Conservation (phyloP, 1,140 invertebrate species). For the Archivesica marissinica region DNA sequence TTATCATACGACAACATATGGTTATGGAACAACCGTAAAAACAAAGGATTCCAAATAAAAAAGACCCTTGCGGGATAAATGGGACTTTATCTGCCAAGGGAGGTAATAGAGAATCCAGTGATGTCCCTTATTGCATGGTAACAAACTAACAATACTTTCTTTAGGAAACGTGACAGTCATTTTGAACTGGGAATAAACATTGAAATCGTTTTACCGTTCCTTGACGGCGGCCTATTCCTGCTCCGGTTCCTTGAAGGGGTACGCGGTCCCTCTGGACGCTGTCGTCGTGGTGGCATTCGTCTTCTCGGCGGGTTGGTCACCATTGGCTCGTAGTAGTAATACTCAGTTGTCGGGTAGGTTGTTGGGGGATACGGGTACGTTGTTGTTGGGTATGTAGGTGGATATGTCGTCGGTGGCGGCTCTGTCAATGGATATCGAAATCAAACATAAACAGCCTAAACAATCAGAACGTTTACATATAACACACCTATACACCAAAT, state of each 20-base stretch:
- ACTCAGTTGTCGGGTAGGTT: constrained; percentile 7
- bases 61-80: no score
- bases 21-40: no score
- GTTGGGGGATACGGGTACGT: background rate
- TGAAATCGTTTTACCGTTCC: background rate
- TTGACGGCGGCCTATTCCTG: background rate
- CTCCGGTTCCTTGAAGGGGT: background rate
- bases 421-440: background rate
- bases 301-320: background rate
- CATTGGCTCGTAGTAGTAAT: background rate
- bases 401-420: constrained; percentile 1
- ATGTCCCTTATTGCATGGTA: no score
- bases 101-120: no score
- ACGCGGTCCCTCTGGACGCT: background rate
- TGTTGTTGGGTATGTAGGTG: constrained; percentile 14
- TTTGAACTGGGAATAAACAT: background rate
- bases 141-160: no score
- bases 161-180: background rate
- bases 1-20: no score
- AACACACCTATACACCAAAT: background rate
- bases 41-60: no score
- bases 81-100: no score
- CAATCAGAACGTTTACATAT: background rate
- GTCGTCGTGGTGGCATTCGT: background rate
- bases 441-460: background rate